These are phyloP conservation scores for Merodon equestris DNA, from an alignment of 2,888 invertebrate genomes.

Conservation along the genomic window DNA sequence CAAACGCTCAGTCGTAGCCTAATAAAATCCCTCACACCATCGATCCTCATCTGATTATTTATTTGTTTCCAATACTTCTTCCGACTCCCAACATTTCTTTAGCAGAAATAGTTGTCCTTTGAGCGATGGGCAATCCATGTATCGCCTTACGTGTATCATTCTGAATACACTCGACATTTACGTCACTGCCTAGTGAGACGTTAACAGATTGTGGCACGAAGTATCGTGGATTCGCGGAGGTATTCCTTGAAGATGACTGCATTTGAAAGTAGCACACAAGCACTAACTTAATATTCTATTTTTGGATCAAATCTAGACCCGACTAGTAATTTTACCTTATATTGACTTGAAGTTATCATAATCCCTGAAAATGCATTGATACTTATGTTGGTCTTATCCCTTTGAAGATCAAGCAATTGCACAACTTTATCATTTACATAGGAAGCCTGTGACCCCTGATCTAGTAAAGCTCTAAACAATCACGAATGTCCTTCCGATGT, in stretches of 20 bases:
- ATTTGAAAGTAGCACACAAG: background rate
- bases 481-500: background rate
- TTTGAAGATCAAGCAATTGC: background rate
- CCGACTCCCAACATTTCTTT: background rate
- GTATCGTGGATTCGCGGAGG: conserved; percentile 30
- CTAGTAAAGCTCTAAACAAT: background rate
- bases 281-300: background rate
- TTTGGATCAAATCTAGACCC: background rate
- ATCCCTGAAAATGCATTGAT: background rate
- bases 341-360: background rate
- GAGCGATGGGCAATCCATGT: background rate
- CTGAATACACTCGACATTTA: conserved; percentile 19
- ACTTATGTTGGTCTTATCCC: background rate
- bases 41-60: background rate
- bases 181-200: conserved; percentile 10
- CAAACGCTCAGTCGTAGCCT: background rate
- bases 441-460: conserved; percentile 4
- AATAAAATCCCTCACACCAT: background rate
- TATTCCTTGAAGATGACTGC: conserved; percentile 4
- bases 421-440: background rate
- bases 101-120: conserved; percentile 15
- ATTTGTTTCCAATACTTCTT: background rate
- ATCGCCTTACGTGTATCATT: background rate
- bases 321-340: background rate
- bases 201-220: conserved; percentile 28